Conservation (phyloP, 2,888 invertebrate genomes). For the Balanococcus diminutus region DNA sequence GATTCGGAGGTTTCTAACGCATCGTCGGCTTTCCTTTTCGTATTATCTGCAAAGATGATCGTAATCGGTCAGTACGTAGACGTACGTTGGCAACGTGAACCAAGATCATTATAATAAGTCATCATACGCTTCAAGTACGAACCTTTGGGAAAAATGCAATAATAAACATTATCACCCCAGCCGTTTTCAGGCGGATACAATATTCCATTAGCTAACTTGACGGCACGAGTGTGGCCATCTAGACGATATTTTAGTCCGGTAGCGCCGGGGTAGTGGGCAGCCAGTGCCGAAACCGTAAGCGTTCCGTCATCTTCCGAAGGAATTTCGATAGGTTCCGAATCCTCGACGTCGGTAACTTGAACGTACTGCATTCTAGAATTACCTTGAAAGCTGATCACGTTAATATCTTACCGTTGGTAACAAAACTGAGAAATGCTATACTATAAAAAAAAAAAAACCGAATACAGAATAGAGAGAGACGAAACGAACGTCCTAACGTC, state of each 20-base stretch:
- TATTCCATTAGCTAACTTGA: slow-evolving; percentile 87
- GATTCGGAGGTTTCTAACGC: slow-evolving; percentile 90
- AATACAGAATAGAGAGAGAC: too few species aligned
- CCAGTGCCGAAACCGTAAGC: slow-evolving; percentile 85
- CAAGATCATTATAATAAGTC: neutral
- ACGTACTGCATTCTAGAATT: slow-evolving; percentile 65
- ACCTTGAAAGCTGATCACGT: neutral
- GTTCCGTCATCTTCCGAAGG: slow-evolving; percentile 94
- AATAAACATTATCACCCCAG: slow-evolving; percentile 75
- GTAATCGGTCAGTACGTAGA: neutral
- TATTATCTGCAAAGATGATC: slow-evolving; percentile 69
- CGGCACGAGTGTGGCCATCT: slow-evolving; percentile 85
- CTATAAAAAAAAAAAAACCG: too few species aligned
- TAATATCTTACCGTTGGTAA: too few species aligned
- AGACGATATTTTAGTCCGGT: slow-evolving; percentile 96
- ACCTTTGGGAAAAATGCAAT: slow-evolving; percentile 69
- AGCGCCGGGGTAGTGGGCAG: slow-evolving; percentile 96
- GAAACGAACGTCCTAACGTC: too few species aligned
- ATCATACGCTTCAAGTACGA: slow-evolving; percentile 47
- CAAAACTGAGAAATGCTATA: too few species aligned
- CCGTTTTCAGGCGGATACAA: slow-evolving; percentile 89
- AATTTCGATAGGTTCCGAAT: slow-evolving; percentile 89
- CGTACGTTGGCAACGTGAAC: neutral
- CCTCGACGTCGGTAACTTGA: slow-evolving; percentile 93
- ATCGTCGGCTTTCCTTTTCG: slow-evolving; percentile 95